These are phyloP conservation scores for Tenualosa thibaudeaui DNA, from an alignment of 2,797 vertebrate genomes.

Conservation along the genomic window DNA sequence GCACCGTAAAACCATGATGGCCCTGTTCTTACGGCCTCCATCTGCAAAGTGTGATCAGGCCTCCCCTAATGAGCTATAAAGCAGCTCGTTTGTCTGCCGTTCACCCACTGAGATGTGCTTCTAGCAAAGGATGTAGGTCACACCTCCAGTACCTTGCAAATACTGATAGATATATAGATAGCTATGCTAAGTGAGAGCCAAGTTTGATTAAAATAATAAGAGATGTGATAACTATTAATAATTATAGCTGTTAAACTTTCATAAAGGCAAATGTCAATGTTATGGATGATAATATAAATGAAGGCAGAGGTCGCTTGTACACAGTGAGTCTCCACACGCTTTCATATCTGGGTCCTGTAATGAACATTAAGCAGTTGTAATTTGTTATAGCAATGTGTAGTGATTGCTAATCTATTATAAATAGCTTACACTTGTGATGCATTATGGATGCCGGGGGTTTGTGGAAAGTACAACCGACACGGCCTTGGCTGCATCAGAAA, in stretches of 20 bases:
- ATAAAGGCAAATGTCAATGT: not conserved
- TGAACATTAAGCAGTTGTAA: not conserved
- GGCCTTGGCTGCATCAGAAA: not conserved
- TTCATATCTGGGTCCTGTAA: not conserved
- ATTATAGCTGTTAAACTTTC: not conserved
- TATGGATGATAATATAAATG: not conserved
- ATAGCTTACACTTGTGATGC: not conserved
- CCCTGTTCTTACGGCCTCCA: not conserved
- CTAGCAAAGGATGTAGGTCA: conserved; percentile 5
- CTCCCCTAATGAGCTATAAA: not conserved
- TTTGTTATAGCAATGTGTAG: not conserved
- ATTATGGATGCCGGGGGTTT: not conserved
- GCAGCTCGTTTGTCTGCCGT: not conserved
- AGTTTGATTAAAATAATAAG: not conserved
- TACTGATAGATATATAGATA: not conserved
- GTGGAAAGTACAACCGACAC: conserved; percentile 1
- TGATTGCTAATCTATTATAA: not conserved
- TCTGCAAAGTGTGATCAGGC: not conserved
- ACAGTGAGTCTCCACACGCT: not conserved
- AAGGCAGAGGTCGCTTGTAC: not conserved
- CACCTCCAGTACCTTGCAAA: not conserved
- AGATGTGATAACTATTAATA: not conserved
- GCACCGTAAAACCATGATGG: not conserved
- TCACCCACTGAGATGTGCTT: not conserved
- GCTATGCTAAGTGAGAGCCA: not conserved